These are phyloP conservation scores for Leuciscus idus DNA, from an alignment of 2,113 vertebrate species.

Conservation along the genomic window DNA sequence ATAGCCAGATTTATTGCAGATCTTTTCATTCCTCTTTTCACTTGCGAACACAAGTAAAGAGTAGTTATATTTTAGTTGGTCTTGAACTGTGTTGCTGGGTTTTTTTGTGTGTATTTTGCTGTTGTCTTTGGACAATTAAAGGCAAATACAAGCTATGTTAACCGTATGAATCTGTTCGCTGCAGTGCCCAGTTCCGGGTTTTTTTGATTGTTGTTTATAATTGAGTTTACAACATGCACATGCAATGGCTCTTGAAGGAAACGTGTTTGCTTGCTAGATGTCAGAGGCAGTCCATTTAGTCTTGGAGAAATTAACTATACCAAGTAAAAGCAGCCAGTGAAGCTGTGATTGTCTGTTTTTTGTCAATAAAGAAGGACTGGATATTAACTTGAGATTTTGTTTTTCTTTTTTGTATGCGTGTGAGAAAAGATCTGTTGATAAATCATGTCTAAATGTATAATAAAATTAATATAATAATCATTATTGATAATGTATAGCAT, in stretches of 20 bases:
- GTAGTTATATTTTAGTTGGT: not conserved
- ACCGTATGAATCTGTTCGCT: not conserved
- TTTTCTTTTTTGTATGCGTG: not conserved
- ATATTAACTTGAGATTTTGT: not conserved
- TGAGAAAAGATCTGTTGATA: not conserved
- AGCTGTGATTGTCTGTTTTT: slow-evolving; percentile 35
- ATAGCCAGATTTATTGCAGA: not conserved
- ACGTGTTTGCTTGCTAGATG: not conserved
- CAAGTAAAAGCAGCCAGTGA: slow-evolving; percentile 7
- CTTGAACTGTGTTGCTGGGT: not conserved
- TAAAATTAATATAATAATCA: not conserved
- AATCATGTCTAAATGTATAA: not conserved
- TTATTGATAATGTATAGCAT: not conserved
- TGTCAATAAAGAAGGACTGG: slow-evolving; percentile 68
- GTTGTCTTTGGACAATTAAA: not conserved
- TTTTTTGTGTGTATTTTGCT: not conserved
- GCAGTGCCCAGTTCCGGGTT: not conserved
- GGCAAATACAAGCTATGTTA: not conserved
- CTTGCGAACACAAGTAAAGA: not conserved
- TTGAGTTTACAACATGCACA: not conserved
- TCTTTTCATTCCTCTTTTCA: not conserved
- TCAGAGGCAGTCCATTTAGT: not conserved
- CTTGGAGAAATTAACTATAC: slow-evolving; percentile 10
- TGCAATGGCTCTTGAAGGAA: not conserved
- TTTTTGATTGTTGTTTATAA: slow-evolving; percentile 5